These are phyloP conservation scores for Balearica regulorum DNA, from an alignment of 2,797 vertebrate species.

Conservation along the genomic window DNA sequence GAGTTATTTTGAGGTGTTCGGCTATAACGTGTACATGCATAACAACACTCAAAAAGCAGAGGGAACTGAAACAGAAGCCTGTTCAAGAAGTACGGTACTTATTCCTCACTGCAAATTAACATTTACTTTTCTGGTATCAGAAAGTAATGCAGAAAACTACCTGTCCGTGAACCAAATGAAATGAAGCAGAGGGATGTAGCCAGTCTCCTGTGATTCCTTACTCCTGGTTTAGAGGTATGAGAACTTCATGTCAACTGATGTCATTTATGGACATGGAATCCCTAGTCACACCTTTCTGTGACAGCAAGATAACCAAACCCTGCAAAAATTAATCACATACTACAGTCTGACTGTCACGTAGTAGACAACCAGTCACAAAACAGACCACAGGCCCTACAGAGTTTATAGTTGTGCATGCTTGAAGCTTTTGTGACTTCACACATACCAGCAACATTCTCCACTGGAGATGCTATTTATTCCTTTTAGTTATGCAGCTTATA, in stretches of 20 bases:
- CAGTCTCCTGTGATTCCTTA: not conserved
- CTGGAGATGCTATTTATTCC: not conserved
- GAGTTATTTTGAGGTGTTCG: not conserved
- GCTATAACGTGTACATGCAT: not conserved
- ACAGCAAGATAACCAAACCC: not conserved
- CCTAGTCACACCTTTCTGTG: not conserved
- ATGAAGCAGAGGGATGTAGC: rapidly evolving
- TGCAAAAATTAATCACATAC: not conserved
- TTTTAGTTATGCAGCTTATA: not conserved
- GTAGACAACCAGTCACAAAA: not conserved
- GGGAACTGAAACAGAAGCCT: not conserved
- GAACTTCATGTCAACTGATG: not conserved
- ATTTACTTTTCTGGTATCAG: not conserved
- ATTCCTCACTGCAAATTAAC: not conserved
- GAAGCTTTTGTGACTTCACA: not conserved
- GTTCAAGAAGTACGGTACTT: not conserved
- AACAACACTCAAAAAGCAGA: not conserved
- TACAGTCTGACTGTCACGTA: not conserved
- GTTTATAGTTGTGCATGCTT: not conserved
- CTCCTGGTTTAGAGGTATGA: not conserved
- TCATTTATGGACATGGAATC: rapidly evolving
- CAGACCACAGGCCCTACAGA: not conserved
- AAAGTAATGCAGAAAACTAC: not conserved
- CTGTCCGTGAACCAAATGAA: not conserved
- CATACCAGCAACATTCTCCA: not conserved